These are phyloP conservation scores for Plectropomus leopardus DNA, from an alignment of 2,113 vertebrate species.

Conservation along the genomic window DNA sequence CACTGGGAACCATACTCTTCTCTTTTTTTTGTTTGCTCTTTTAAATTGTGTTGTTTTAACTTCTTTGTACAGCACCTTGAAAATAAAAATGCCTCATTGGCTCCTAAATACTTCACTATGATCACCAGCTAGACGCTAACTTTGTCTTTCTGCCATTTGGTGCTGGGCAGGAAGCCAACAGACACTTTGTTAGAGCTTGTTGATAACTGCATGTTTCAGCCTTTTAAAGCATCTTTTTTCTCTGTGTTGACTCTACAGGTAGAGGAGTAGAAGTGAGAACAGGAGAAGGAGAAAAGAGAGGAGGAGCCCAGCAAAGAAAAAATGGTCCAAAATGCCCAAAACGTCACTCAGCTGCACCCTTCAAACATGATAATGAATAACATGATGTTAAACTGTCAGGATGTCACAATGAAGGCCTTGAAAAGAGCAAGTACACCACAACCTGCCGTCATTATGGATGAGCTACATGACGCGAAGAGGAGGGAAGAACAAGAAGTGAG, in stretches of 20 bases:
- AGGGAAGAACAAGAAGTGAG: constrained; percentile 3
- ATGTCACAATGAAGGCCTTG: constrained; percentile 33
- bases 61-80: no score
- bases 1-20: no score
- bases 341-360: constrained; percentile 25
- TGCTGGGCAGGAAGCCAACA: no score
- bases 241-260: neutral
- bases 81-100: no score
- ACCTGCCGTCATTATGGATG: constrained; percentile 29
- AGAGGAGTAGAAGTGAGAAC: neutral
- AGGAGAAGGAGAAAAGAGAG: neutral
- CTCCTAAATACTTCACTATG: no score
- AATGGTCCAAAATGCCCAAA: neutral
- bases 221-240: neutral
- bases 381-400: constrained; percentile 51
- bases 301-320: neutral
- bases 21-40: no score
- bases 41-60: no score
- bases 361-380: constrained; percentile 17
- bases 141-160: no score
- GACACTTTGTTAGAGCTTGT: no score
- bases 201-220: neutral
- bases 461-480: constrained; percentile 9
- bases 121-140: no score
- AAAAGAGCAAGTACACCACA: constrained; percentile 39